Evolutionary conservation across 2,797 vertebrate species (phyloP).

Genomic region (Semotilus atromaculatus): DNA sequence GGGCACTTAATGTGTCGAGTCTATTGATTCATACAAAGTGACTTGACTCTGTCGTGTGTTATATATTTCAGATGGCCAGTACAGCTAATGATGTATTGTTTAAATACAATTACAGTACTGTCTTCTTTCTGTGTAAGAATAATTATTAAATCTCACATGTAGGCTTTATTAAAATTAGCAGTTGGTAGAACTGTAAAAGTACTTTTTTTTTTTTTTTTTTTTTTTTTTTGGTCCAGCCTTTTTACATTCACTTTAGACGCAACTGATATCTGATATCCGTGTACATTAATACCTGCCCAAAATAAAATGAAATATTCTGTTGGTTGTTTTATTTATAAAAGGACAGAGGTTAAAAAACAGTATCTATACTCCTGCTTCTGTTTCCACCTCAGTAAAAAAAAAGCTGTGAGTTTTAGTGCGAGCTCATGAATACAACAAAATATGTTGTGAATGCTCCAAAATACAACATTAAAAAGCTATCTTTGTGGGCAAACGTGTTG

Average conservation of each 20-base stretch:
- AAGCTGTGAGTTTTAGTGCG: background rate
- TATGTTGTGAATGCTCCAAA: no score
- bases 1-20: constrained; percentile 37
- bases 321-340: background rate
- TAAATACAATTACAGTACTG: background rate
- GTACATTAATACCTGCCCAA: background rate
- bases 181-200: background rate
- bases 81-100: constrained; percentile 1
- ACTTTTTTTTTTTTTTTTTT: background rate
- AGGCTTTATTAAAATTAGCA: background rate
- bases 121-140: background rate
- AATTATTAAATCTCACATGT: background rate
- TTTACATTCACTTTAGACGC: background rate
- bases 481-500: background rate
- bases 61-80: background rate
- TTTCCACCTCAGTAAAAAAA: background rate
- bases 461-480: background rate
- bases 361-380: background rate
- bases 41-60: background rate
- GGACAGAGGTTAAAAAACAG: background rate
- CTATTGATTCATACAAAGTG: constrained; percentile 28
- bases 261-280: background rate
- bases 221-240: background rate
- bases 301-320: background rate
- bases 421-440: no score